Evolutionary conservation across 2,797 vertebrate genomes (phyloP), one percentile per base, ranked within the genome.

Genomic region (Dendrocincla tyrannina): DNA sequence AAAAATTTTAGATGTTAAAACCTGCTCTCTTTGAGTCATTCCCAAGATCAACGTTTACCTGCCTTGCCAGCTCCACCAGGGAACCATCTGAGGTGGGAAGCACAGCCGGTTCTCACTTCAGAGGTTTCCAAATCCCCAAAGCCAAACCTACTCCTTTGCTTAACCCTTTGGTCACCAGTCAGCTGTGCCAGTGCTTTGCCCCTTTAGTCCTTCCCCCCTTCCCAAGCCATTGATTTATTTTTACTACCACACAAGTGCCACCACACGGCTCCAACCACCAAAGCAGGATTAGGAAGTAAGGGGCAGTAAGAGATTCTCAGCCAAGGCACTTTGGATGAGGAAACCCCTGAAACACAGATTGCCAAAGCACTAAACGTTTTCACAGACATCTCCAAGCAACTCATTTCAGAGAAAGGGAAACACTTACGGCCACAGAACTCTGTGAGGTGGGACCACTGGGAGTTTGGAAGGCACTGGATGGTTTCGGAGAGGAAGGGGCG

Each of bases 201-300:
- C 3, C 17, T 8, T 1, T 6, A 2, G 11, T 3, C 10, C 25
- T 30, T 14, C 32, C 24, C 69, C 41, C 24, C 32, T 8, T 11
- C 76, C 63, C 46, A 4, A 15, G 12, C n/a, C 5, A 3, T 0
- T 2, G 9, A 13, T 28, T 10, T 12, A 0, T 6, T 18, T 30
- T 47, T 17, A 32, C 19, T 4, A 6, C 28, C 18, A 0, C 39
- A 3, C 55, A 13, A 53, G 18, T 2, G 7, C 41, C 75, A 15
- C 59, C 35, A 3, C 6, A 0, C 0, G 12, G 64, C 66, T 56
- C 68, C 14, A 3, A 17, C 1, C 0, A 37, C 27, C 33, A 6
- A 6, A 13, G 33, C 13, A 13, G 56, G 5, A 28, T 0, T 3
- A 11, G 39, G 59, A 7, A 32, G 23, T n/a, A 85, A 66, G 17